Evolutionary conservation across 1,140 invertebrate genomes (phyloP), one percentile per base, ranked within the genome.

Genomic region (Drosophila erecta): DNA sequence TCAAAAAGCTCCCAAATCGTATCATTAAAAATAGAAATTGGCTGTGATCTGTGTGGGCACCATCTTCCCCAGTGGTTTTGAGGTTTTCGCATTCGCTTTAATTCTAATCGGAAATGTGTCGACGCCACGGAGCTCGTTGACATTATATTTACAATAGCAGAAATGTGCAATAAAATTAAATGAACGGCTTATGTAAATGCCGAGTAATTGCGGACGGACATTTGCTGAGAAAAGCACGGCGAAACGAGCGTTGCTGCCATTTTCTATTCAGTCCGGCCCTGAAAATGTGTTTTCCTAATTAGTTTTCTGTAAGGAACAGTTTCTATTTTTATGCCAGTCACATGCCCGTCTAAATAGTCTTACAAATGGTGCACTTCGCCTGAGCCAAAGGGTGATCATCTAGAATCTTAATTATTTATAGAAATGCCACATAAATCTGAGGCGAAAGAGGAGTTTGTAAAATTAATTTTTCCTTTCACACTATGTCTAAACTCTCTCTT

Each of bases 201-300:
- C 20, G 43, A 17, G 54, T 61, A 72, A 76, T 76, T 80, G 59
- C 58, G 50, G 46, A 20, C 61, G 49, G 49, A 44, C 58, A 55
- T 76, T 76, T 46, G 49, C 49, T 11, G 14, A 22, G 73, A 72
- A 66, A 71, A 81, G 61, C 69, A 44, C 56, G 61, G 44, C 65
- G 20, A 70, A 59, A 67, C 46, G 53, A 61, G 71, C 73, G 64
- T 61, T 71, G 76, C 50, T 50, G 72, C 54, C 60, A 81, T 77
- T 81, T 76, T 57, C 51, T 38, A 27, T 33, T 43, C 47, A 35
- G 35, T 17, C 20, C 43, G 44, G 27, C 54, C 53, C 55, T 60
- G 44, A 15, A 58, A 77, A 73, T 81, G 72, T 81, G 79, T 81
- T 81, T 81, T 56, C 64, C 72, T 69, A 79, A 80, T 80, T 80